phyloP scores from a whole-genome alignment of 2,797 vertebrate species.

The Siniperca obscura region DNA sequence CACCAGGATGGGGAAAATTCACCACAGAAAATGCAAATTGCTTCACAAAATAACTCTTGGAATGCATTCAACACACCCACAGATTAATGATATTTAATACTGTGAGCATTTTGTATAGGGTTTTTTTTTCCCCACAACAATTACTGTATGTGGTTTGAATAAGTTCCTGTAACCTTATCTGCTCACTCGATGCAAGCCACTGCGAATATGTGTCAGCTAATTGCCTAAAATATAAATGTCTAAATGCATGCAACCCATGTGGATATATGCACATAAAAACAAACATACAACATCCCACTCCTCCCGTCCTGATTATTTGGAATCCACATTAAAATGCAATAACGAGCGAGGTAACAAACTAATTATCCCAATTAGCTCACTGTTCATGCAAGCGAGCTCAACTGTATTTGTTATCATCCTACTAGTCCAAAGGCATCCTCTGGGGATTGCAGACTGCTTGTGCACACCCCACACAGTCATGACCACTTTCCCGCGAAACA shows the following conservation, averaged over 20 bases:
- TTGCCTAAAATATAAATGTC: constrained; percentile 25
- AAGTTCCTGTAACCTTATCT: constrained; percentile 25
- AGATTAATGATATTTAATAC: constrained; percentile 49
- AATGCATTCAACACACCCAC: constrained; percentile 41
- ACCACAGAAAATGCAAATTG: constrained; percentile 33
- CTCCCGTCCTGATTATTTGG: constrained; percentile 59
- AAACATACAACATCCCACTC: constrained; percentile 19
- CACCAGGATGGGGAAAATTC: constrained; percentile 8
- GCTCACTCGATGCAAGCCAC: not conserved
- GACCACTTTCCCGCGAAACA: constrained; percentile 65
- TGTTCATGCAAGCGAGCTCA: constrained; percentile 68
- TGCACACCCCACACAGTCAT: constrained; percentile 48
- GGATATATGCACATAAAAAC: constrained; percentile 33
- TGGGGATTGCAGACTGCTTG: constrained; percentile 58
- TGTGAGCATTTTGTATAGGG: not conserved
- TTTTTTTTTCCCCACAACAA: not conserved
- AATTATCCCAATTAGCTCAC: constrained; percentile 81
- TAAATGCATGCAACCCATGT: not conserved
- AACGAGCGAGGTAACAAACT: constrained; percentile 75
- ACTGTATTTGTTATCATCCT: constrained; percentile 58
- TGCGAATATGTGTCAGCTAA: constrained; percentile 32
- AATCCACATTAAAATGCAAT: constrained; percentile 78
- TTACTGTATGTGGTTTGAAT: not conserved
- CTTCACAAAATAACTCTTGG: constrained; percentile 23
- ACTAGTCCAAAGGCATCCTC: constrained; percentile 61